These are phyloP conservation scores for Plumapathes pennacea DNA, from an alignment of 92 coral and sea anemone genomes.

Conservation along the genomic window DNA sequence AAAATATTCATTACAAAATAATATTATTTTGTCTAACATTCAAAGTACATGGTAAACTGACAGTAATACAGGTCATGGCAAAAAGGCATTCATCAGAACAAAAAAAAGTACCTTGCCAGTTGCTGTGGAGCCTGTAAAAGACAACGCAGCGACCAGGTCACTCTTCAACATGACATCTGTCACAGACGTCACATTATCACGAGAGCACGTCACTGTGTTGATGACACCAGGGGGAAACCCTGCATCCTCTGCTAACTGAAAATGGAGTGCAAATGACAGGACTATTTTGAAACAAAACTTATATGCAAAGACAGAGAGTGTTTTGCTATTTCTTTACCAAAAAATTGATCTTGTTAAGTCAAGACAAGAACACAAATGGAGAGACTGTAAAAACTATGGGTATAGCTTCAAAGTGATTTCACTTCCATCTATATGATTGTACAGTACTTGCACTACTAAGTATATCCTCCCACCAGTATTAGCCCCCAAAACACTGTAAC, in stretches of 20 bases:
- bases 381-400: too few relatives aligned
- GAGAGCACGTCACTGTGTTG: conserved; percentile 89
- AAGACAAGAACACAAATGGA: too few relatives aligned
- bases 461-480: too few relatives aligned
- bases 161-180: conserved; percentile 88
- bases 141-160: conserved; percentile 84
- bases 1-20: not conserved
- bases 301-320: not conserved
- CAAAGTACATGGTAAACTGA: not conserved
- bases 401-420: too few relatives aligned
- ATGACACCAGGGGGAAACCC: conserved; percentile 96
- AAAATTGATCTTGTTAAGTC: too few relatives aligned
- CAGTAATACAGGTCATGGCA: not conserved
- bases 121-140: conserved; percentile 94
- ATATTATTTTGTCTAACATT: not conserved
- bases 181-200: conserved; percentile 71
- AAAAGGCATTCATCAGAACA: too few relatives aligned
- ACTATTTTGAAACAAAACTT: not conserved
- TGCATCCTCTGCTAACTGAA: conserved; percentile 94
- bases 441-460: too few relatives aligned
- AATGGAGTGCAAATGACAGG: not conserved
- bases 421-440: too few relatives aligned
- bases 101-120: conserved; percentile 81
- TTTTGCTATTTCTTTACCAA: too few relatives aligned
- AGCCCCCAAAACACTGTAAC: too few relatives aligned